A percentile compares a stretch with the other conserved stretches of the same genome.
Evolutionary conservation across 2,888 invertebrate genomes (phyloP).

Genomic region (Drosophila cracens): DNA sequence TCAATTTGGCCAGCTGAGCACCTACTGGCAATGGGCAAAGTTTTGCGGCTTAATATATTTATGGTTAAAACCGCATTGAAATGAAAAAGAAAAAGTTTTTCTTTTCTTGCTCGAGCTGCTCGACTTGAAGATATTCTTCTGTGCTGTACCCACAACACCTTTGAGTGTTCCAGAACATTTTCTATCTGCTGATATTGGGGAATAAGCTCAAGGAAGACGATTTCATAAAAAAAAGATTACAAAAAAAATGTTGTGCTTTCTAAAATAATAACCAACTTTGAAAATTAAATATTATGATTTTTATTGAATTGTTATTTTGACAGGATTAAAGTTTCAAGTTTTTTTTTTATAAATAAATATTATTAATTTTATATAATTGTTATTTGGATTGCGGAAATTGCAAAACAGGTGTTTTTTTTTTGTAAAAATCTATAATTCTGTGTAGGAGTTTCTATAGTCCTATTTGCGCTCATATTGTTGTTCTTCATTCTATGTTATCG

Average conservation of each 20-base stretch:
- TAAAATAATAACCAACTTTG: not conserved
- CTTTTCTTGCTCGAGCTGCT: not conserved
- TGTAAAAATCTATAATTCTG: not conserved
- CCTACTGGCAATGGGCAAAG: conserved; percentile 61
- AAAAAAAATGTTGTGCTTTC: not conserved
- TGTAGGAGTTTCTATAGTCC: rapidly evolving
- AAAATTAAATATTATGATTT: not conserved
- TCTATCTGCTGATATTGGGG: not conserved
- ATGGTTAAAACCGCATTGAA: conserved; percentile 37
- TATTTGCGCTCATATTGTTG: not conserved
- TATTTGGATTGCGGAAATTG: not conserved
- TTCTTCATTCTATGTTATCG: not conserved
- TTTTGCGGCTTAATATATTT: conserved; percentile 80
- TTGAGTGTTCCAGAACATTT: not conserved
- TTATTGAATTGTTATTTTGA: not conserved
- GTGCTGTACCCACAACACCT: not conserved
- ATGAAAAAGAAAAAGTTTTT: conserved; percentile 19
- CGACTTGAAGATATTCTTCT: conserved; percentile 20
- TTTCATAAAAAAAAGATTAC: not conserved
- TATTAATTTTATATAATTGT: not conserved
- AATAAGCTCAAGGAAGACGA: not conserved
- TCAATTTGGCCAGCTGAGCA: conserved; percentile 64
- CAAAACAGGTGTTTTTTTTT: rapidly evolving
- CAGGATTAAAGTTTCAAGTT: rapidly evolving
- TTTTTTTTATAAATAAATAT: not conserved